Percentiles rank a stretch among this genome's conserved stretches.
Conservation (phyloP, 1,140 invertebrate genomes). For the Plodia interpunctella region DNA sequence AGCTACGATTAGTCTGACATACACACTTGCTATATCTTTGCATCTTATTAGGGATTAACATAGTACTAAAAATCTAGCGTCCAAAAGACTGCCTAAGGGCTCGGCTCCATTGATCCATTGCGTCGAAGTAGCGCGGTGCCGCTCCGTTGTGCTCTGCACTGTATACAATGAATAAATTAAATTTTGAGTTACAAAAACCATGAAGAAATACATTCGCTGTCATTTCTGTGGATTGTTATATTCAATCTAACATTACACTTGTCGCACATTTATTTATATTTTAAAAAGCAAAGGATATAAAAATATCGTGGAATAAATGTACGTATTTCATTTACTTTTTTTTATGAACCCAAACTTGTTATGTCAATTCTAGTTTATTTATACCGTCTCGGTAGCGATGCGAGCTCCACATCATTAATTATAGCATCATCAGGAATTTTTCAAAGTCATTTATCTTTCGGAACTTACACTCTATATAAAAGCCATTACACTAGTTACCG, state of each 20-base stretch:
- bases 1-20: slow-evolving; percentile 39
- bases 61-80: too few species aligned
- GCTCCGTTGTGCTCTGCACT: too few species aligned
- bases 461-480: slow-evolving; percentile 1
- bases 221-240: too few species aligned
- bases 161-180: too few species aligned
- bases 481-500: neutral
- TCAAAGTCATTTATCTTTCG: slow-evolving; percentile 2
- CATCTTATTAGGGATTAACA: slow-evolving; percentile 4
- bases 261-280: too few species aligned
- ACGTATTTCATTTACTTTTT: neutral
- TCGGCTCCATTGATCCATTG: too few species aligned
- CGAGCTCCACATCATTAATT: neutral
- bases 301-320: neutral
- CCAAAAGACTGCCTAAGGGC: too few species aligned
- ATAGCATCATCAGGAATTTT: slow-evolving; percentile 1
- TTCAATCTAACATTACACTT: too few species aligned
- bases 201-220: too few species aligned
- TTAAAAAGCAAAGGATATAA: neutral
- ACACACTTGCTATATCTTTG: slow-evolving; percentile 25
- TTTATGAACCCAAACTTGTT: neutral
- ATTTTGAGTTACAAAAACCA: too few species aligned
- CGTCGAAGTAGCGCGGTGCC: too few species aligned
- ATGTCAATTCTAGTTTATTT: neutral
- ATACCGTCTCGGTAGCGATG: neutral